Evolutionary conservation across 2,888 invertebrate genomes (phyloP).

Genomic region (Odontocolon sp.): DNA sequence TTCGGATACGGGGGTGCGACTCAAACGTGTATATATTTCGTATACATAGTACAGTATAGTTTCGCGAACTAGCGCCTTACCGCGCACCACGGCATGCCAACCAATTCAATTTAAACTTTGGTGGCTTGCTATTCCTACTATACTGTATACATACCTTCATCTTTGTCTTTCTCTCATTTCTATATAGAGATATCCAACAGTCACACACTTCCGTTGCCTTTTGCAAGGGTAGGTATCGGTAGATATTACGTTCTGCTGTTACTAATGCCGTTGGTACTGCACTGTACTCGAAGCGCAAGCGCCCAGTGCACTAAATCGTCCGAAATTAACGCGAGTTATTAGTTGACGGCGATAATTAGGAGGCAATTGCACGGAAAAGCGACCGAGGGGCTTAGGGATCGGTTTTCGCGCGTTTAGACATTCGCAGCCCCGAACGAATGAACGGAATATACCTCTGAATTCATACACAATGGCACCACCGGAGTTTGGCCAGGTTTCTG

Average conservation of each 20-base stretch:
- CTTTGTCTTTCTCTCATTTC: slow-evolving; percentile 29
- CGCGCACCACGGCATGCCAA: slow-evolving; percentile 73
- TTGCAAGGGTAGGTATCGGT: slow-evolving; percentile 45
- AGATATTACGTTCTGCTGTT: slow-evolving; percentile 34
- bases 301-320: slow-evolving; percentile 77
- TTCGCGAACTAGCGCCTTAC: slow-evolving; percentile 74
- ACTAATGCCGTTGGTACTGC: slow-evolving; percentile 32
- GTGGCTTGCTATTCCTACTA: slow-evolving; percentile 55
- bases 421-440: slow-evolving; percentile 38
- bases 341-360: slow-evolving; percentile 80
- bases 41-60: slow-evolving; percentile 72
- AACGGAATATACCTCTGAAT: slow-evolving; percentile 10
- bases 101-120: slow-evolving; percentile 81
- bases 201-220: slow-evolving; percentile 23
- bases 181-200: background rate
- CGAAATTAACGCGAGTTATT: slow-evolving; percentile 81
- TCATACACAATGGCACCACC: slow-evolving; percentile 13
- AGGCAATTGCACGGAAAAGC: slow-evolving; percentile 80
- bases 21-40: slow-evolving; percentile 30
- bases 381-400: slow-evolving; percentile 54
- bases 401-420: slow-evolving; percentile 54
- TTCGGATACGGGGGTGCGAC: slow-evolving; percentile 75
- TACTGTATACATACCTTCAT: slow-evolving; percentile 17
- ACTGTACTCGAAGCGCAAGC: slow-evolving; percentile 49
- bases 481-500: slow-evolving; percentile 6